These are phyloP conservation scores for Pogonocherus hispidulus DNA, from an alignment of 2,888 invertebrate genomes.

Conservation along the genomic window DNA sequence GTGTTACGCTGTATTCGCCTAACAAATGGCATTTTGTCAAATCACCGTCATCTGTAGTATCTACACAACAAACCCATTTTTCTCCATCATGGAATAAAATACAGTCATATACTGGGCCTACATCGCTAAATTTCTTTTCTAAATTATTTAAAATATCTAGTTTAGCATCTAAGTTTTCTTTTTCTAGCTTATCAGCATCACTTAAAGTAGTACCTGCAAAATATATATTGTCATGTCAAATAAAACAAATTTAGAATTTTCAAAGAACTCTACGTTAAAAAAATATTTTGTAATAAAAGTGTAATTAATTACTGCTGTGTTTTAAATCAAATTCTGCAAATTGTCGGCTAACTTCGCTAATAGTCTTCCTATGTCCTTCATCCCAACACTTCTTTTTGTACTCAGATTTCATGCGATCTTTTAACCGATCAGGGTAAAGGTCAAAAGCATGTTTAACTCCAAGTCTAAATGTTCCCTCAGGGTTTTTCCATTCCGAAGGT, in stretches of 20 bases:
- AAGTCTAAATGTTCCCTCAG: slow-evolving; percentile 86
- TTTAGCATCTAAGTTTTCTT: slow-evolving; percentile 91
- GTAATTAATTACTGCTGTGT: slow-evolving; percentile 39
- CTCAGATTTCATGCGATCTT: slow-evolving; percentile 82
- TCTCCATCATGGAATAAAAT: slow-evolving; percentile 93
- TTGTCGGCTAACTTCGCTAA: slow-evolving; percentile 83
- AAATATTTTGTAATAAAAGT: neutral
- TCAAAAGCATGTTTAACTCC: slow-evolving; percentile 90
- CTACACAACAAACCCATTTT: slow-evolving; percentile 90
- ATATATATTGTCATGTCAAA: neutral
- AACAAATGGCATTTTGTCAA: slow-evolving; percentile 82
- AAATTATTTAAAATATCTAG: slow-evolving; percentile 85
- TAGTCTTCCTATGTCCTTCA: slow-evolving; percentile 81
- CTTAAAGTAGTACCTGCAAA: slow-evolving; percentile 39
- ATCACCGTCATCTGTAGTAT: slow-evolving; percentile 87
- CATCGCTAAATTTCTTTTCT: slow-evolving; percentile 90
- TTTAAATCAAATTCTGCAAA: slow-evolving; percentile 81
- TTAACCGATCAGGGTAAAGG: slow-evolving; percentile 87
- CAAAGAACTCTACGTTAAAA: neutral
- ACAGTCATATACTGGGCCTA: slow-evolving; percentile 94
- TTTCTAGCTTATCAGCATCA: slow-evolving; percentile 82
- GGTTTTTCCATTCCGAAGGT: slow-evolving; percentile 86
- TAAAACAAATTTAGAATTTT: slow-evolving; percentile 6
- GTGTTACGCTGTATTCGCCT: slow-evolving; percentile 85
- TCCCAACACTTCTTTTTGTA: slow-evolving; percentile 90